These are phyloP conservation scores for Lepisosteus osseus DNA, from an alignment of 2,113 vertebrate genomes.

Conservation along the genomic window DNA sequence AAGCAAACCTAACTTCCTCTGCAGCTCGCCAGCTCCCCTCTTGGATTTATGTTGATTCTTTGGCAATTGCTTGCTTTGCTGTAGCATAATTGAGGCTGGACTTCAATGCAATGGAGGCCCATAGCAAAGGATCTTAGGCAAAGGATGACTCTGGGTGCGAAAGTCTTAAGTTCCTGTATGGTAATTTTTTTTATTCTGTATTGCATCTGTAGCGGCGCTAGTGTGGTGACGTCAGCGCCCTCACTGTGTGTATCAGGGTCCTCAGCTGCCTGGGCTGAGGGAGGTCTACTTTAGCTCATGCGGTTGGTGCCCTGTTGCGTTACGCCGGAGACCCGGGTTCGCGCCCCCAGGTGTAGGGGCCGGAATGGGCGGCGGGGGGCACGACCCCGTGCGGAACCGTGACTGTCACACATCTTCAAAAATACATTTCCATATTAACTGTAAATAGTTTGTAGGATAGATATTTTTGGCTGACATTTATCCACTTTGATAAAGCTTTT, in stretches of 20 bases:
- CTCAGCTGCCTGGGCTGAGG: too few species aligned
- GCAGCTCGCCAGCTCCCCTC: conserved; percentile 11
- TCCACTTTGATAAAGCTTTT: neutral
- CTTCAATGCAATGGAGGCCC: conserved; percentile 13
- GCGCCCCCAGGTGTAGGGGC: too few species aligned
- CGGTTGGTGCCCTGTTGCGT: too few species aligned
- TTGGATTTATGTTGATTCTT: conserved; percentile 15
- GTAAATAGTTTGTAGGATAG: neutral
- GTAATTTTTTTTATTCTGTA: neutral
- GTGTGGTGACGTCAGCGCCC: too few species aligned
- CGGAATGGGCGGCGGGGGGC: too few species aligned
- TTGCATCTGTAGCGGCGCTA: too few species aligned
- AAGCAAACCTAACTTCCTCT: conserved; percentile 1
- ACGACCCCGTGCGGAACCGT: too few species aligned
- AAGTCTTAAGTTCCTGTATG: neutral
- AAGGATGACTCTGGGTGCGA: neutral
- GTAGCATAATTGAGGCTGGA: neutral
- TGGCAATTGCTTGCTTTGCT: conserved; percentile 1
- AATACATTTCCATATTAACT: neutral
- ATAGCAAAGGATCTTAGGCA: conserved; percentile 11
- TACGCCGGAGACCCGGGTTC: too few species aligned
- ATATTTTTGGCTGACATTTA: neutral
- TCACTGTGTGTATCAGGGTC: too few species aligned
- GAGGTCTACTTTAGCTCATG: too few species aligned
- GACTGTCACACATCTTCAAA: neutral